Conservation (phyloP, 2,113 vertebrate species). For the Tricholaema leucomelas region DNA sequence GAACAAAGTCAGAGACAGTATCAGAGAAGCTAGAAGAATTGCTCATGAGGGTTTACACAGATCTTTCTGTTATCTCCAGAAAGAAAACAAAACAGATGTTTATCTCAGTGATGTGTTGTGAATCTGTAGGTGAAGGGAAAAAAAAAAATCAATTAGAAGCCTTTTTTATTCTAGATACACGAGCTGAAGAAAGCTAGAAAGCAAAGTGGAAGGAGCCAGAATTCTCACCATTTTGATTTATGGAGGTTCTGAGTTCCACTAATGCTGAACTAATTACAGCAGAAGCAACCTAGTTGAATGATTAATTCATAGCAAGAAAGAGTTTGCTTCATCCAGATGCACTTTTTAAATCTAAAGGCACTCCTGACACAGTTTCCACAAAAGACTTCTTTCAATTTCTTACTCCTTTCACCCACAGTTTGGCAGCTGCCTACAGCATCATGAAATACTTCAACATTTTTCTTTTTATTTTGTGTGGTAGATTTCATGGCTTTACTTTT, state of each 20-base stretch:
- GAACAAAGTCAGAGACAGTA: not conserved
- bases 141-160: slow-evolving; percentile 23
- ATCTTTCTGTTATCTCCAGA: not conserved
- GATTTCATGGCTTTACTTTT: not conserved
- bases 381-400: not conserved
- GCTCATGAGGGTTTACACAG: not conserved
- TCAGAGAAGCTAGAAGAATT: not conserved
- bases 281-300: not conserved
- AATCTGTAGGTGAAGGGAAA: too few relatives aligned
- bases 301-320: not conserved
- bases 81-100: slow-evolving; percentile 33
- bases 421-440: not conserved
- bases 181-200: not conserved
- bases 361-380: not conserved
- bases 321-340: not conserved
- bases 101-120: not conserved
- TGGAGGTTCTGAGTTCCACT: not conserved
- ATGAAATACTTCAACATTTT: not conserved
- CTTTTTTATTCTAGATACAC: not conserved
- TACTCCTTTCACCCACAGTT: not conserved
- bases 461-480: not conserved
- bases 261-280: slow-evolving; percentile 31
- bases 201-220: not conserved
- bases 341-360: not conserved
- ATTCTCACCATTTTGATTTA: slow-evolving; percentile 25